Evolutionary conservation across 2,888 invertebrate genomes (phyloP).

Genomic region (Cephus pulcher): DNA sequence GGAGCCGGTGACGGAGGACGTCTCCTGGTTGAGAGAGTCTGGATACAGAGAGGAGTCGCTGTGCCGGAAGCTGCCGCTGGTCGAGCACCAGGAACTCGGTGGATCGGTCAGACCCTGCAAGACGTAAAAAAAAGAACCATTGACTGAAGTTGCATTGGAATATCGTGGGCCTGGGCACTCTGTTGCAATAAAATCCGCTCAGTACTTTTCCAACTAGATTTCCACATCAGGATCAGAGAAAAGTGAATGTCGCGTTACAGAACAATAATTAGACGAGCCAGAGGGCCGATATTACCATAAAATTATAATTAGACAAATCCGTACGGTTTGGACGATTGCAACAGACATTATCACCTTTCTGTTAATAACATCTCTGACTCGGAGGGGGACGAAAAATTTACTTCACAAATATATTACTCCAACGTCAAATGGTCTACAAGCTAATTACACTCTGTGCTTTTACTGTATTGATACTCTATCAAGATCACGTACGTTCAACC

Average conservation of each 20-base stretch:
- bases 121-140: not conserved
- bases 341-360: not conserved
- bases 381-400: not conserved
- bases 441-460: not conserved
- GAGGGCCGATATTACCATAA: not conserved
- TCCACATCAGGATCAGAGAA: not conserved
- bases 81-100: slow-evolving; percentile 62
- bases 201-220: not conserved
- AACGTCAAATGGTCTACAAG: not conserved
- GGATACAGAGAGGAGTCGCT: slow-evolving; percentile 64
- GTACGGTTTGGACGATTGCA: not conserved
- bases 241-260: not conserved
- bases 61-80: slow-evolving; percentile 51
- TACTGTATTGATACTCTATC: not conserved
- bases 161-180: not conserved
- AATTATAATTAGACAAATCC: not conserved
- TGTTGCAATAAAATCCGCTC: not conserved
- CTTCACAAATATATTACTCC: not conserved
- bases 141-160: not conserved
- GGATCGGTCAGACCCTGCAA: slow-evolving; percentile 55
- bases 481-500: slow-evolving; percentile 6
- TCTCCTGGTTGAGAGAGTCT: slow-evolving; percentile 70
- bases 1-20: slow-evolving; percentile 63
- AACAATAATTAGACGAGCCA: not conserved
- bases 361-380: not conserved